Evolutionary conservation across 2,888 invertebrate genomes (phyloP).

Genomic region (Agelastica alni): DNA sequence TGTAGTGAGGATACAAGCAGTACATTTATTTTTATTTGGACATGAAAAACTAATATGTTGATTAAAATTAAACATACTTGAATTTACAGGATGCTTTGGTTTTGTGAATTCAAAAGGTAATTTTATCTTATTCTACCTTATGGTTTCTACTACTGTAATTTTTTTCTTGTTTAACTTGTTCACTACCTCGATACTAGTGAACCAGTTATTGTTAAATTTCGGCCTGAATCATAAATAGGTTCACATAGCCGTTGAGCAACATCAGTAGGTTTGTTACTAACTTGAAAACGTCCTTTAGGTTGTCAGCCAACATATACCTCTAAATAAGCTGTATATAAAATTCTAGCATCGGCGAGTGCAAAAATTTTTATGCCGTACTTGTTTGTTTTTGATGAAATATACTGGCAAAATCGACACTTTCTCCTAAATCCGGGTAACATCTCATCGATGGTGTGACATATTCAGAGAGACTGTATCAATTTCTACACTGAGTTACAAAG

Average conservation of each 20-base stretch:
- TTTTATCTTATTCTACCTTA: too few species aligned
- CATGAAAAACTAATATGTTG: neutral
- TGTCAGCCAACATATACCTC: neutral
- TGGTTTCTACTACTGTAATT: too few species aligned
- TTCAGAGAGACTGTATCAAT: neutral
- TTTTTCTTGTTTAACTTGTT: neutral
- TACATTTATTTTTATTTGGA: neutral
- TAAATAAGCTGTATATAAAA: neutral
- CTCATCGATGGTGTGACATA: neutral
- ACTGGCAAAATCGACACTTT: neutral
- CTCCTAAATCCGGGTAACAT: neutral
- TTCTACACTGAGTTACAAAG: neutral
- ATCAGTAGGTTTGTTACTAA: neutral
- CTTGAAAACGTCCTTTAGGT: neutral
- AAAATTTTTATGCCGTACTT: conserved; percentile 1
- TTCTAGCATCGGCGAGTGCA: neutral
- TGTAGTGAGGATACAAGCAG: too few species aligned
- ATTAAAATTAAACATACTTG: neutral
- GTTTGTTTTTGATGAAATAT: neutral
- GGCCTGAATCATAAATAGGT: neutral
- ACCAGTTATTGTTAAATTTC: neutral
- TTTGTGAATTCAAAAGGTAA: neutral
- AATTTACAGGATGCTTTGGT: neutral
- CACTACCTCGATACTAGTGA: neutral
- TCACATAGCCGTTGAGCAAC: neutral